phyloP scores from a whole-genome alignment of 2,113 vertebrate genomes.

The Lepisosteus osseus region DNA sequence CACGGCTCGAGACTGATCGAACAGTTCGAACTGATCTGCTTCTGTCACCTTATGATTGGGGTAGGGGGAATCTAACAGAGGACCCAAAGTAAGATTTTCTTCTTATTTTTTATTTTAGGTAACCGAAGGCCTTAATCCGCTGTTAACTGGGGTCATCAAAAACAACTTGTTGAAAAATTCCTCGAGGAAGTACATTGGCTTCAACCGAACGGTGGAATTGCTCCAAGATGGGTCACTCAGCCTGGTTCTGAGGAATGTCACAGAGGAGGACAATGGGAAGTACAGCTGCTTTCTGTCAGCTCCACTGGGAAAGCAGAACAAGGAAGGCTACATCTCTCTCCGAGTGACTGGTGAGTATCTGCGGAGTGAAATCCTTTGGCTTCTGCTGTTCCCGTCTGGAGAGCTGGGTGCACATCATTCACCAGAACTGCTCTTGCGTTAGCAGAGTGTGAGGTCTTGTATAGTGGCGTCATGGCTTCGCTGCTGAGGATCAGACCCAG shows the following conservation, averaged over 20 bases:
- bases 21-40: no score
- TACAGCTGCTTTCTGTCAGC: conserved; percentile 55
- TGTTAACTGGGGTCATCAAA: conserved; percentile 37
- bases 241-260: conserved; percentile 46
- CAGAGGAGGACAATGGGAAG: conserved; percentile 33
- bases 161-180: conserved; percentile 34
- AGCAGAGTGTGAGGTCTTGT: no score
- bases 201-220: conserved; percentile 30
- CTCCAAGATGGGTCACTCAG: conserved; percentile 6
- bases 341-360: conserved; percentile 43
- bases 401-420: no score
- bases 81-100: no score
- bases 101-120: conserved; percentile 30
- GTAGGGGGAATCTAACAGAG: no score
- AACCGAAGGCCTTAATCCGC: neutral
- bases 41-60: no score
- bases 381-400: no score
- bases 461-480: no score
- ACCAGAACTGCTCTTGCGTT: no score
- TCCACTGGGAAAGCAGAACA: conserved; percentile 55
- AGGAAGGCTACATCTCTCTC: conserved; percentile 38
- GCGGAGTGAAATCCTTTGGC: no score
- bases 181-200: conserved; percentile 1
- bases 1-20: no score
- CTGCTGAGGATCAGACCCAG: no score